Evolutionary conservation across 1,140 invertebrate species (phyloP), one percentile per base, ranked within the genome.

Genomic region (Nylanderia fulva): DNA sequence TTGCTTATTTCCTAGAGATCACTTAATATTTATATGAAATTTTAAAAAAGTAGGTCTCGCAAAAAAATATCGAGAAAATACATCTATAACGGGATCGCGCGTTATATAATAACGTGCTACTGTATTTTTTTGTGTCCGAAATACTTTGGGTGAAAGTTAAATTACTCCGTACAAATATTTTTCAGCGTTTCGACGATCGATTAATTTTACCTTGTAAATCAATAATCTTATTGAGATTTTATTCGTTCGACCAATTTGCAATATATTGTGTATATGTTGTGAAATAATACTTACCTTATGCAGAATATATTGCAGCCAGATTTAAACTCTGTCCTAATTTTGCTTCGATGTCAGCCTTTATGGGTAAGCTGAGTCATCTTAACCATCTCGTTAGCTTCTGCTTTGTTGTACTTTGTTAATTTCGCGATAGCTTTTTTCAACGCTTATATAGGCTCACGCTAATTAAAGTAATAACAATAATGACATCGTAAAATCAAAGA

Each of bases 211-310:
- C 33, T 80, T 18, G 33, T 42, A 56, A 71, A 69, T 79, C 52
- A 58, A 42, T 36, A 29, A 42, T 1, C 36, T 69, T n/a, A 24
- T 58, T 8, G 36, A 58, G 24, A 21, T 69, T 29, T 60, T 33
- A 29, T 52, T 71, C 52, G 24, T 56, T 82, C 24, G 18, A 80
- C 69, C 39, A 24, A 7, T 11, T 39, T 27, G 24, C 21, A 24
- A 13, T 15, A 15, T 39, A 71, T 71, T 58, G 64, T 13, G n/a
- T 18, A 13, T 15, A 15, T 27, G 42, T 71, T 72, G 64, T 24
- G n/a, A 82, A 72, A 71, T 84, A 84, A 45, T 69, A 89, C 88
- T 86, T 89, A 89, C 88, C 88, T 79, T 84, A 83, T 84, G 74
- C 68, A 84, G 85, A 88, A 86, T 89, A 79, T 60, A 74, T 85